Base-by-base conservation (phyloP, 1,140 invertebrate genomes). In the Polypedilum pembai region DNA sequence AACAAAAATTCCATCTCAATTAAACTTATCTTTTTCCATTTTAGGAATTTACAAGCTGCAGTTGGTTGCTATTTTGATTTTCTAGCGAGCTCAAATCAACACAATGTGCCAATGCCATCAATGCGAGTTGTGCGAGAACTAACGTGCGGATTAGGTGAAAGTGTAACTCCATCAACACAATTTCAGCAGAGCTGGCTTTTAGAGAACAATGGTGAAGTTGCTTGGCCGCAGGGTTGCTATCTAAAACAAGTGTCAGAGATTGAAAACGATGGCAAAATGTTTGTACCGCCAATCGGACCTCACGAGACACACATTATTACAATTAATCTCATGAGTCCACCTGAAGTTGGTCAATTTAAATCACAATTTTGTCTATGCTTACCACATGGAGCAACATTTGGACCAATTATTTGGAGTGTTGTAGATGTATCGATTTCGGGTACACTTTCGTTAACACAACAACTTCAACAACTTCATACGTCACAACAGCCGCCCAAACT, bases 21-120 rank as follows among this genome's bases (percentile, higher is more conserved):
- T n/a, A n/a, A n/a, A n/a, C n/a, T n/a, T n/a, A n/a, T n/a, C 8
- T 78, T 78, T 78, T 74, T 77, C 79, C 77, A 56, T 78, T 86
- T 86, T 75, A 97, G 95, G 95, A 98, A 98, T 84, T 84, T 98
- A 73, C 95, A 98, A 85, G 93, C 93, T 77, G 96, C 96, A 73
- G 90, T 98, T 78, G 92, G 96, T 83, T 94, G 94, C 77, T 98
- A 98, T 82, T 92, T 97, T 85, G 96, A 98, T 83, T 90, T 90
- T 78, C 12, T 69, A 21, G 90, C 92, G 78, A 86, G 86, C 75
- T 79, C 78, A 45, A 77, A 79, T 56, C 79, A 81, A 74, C 80
- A 78, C 10, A 84, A 86, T 8, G 83, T 80, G 73, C 86, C 86
- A 78, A 80, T 93, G 74, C 92, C 92, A 7, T 88, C 87, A 24